Percentiles rank a stretch among this genome's conserved stretches.
phyloP scores from a whole-genome alignment of 1,140 invertebrate genomes.

The Macrotrachela quadricornifera region DNA sequence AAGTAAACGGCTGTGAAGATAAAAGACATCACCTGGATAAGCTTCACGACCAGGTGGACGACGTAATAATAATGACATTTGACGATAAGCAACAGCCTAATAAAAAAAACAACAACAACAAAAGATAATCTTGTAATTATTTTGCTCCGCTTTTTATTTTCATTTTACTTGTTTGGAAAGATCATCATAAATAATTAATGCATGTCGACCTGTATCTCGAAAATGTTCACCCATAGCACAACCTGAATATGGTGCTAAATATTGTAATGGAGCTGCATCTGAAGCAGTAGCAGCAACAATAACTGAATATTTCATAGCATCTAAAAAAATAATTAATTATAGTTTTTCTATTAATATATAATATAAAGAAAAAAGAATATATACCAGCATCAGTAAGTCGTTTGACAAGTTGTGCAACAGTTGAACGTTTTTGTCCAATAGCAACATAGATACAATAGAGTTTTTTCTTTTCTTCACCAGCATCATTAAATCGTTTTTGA shows the following conservation, averaged over 20 bases:
- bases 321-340: slow-evolving; percentile 24
- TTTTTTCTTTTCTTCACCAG: slow-evolving; percentile 87
- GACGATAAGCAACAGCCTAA: slow-evolving; percentile 81
- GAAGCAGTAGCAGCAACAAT: slow-evolving; percentile 96
- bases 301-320: slow-evolving; percentile 91
- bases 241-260: slow-evolving; percentile 92
- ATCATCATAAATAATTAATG: slow-evolving; percentile 98
- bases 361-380: slow-evolving; percentile 8
- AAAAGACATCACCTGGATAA: slow-evolving; percentile 99
- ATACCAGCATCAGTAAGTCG: slow-evolving; percentile 60
- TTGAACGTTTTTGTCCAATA: slow-evolving; percentile 97
- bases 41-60: slow-evolving; percentile 99
- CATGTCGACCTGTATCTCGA: slow-evolving; percentile 97
- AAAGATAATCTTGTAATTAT: too few relatives aligned
- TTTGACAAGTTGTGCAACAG: slow-evolving; percentile 96
- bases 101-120: too few relatives aligned
- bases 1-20: slow-evolving; percentile 92
- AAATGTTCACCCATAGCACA: slow-evolving; percentile 99
- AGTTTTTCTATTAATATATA: too few relatives aligned
- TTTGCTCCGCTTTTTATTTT: too few relatives aligned
- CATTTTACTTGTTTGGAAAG: slow-evolving; percentile 70
- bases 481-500: slow-evolving; percentile 94
- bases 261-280: slow-evolving; percentile 95
- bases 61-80: slow-evolving; percentile 95
- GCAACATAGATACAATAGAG: slow-evolving; percentile 99